These are phyloP conservation scores for Drosophila seguyi DNA, from an alignment of 1,140 invertebrate genomes.

Conservation along the genomic window DNA sequence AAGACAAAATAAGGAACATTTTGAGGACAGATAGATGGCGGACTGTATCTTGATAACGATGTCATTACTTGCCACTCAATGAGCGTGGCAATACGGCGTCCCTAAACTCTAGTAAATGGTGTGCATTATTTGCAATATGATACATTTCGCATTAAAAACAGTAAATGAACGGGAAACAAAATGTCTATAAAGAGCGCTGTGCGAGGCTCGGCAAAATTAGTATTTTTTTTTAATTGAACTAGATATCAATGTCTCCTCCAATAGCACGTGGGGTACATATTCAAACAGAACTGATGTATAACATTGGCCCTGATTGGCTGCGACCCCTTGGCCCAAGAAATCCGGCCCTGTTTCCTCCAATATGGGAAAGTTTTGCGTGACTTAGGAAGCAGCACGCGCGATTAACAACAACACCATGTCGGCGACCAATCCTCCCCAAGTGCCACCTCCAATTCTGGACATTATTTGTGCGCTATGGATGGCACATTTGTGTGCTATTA, in stretches of 20 bases:
- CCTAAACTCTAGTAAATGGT: conserved; percentile 31
- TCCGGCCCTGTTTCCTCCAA: neutral
- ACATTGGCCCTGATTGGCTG: neutral
- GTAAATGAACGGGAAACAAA: conserved; percentile 11
- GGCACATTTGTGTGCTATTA: conserved; percentile 74
- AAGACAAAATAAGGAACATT: conserved; percentile 34
- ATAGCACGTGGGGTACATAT: neutral
- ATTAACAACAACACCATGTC: conserved; percentile 61
- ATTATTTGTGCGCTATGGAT: conserved; percentile 63
- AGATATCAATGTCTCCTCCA: neutral
- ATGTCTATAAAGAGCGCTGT: neutral
- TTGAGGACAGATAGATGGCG: conserved; percentile 7
- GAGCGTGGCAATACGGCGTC: conserved; percentile 8
- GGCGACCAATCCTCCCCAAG: neutral
- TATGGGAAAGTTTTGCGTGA: conserved; percentile 33
- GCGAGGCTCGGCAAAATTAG: neutral
- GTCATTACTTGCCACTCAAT: conserved; percentile 74
- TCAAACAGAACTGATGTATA: neutral
- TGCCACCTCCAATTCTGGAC: conserved; percentile 1
- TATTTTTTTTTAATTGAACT: conserved; percentile 15
- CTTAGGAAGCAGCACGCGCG: conserved; percentile 54
- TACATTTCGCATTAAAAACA: conserved; percentile 16
- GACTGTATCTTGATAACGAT: conserved; percentile 44
- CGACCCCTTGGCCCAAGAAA: neutral
- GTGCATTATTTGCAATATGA: neutral